Percentiles rank a stretch among this genome's conserved stretches.
Conservation (phyloP, 2,888 invertebrate species). For the Agrotis segetum region DNA sequence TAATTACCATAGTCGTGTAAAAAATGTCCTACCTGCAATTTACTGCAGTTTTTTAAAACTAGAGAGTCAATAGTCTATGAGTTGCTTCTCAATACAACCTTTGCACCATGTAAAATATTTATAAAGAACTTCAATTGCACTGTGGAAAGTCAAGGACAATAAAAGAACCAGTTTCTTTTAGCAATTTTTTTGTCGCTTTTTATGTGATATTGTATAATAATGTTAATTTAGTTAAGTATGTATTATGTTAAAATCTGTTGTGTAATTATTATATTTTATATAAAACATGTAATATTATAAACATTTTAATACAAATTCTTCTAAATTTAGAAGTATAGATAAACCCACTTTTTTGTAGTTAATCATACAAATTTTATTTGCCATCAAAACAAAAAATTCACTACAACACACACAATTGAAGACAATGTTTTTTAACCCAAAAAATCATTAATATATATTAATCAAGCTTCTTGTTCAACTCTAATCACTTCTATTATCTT, state of each 20-base stretch:
- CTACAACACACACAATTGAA: too few species aligned
- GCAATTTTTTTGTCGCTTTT: not conserved
- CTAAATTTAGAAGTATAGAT: too few species aligned
- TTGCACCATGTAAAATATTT: constrained; percentile 9
- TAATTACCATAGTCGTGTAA: not conserved
- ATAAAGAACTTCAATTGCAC: not conserved
- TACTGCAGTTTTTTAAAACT: not conserved
- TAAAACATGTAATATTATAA: too few species aligned
- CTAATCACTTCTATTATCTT: not conserved
- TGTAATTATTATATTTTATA: not conserved
- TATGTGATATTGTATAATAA: not conserved
- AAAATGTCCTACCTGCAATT: not conserved
- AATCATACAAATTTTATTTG: too few species aligned
- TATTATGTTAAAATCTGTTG: not conserved
- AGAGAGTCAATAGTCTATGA: not conserved
- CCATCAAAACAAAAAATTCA: too few species aligned
- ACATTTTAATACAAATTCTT: too few species aligned
- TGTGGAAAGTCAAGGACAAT: not conserved
- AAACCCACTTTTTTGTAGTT: too few species aligned
- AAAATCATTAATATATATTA: not conserved
- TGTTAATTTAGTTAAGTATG: not conserved
- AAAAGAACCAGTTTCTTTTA: not conserved
- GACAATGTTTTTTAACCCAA: too few species aligned
- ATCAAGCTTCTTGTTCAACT: not conserved
- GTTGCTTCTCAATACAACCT: not conserved